phyloP scores from a whole-genome alignment of 2,113 vertebrate species.

The Paratilapia polleni region DNA sequence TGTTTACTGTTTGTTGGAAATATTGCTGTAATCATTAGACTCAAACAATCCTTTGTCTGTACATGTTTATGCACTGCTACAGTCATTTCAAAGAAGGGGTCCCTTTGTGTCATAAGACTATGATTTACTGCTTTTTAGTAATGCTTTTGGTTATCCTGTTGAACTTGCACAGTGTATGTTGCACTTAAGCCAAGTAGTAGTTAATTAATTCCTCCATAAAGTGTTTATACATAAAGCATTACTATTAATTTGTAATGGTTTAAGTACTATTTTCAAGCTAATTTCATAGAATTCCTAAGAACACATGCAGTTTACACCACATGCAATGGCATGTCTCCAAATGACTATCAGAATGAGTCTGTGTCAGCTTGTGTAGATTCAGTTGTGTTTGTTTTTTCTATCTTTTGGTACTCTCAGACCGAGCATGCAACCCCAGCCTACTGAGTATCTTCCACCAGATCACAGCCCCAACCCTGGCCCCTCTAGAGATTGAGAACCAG shows the following conservation, averaged over 20 bases:
- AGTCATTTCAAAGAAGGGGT: neutral
- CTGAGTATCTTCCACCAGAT: constrained; percentile 86
- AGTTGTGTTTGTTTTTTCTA: neutral
- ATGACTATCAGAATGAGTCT: neutral
- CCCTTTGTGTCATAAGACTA: neutral
- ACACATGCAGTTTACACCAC: neutral
- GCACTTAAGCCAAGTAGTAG: neutral
- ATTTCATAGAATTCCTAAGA: neutral
- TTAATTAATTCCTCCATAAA: neutral
- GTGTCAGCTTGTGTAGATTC: neutral
- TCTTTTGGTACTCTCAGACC: constrained; percentile 73
- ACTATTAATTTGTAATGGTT: neutral
- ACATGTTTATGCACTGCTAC: neutral
- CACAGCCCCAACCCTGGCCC: constrained; percentile 71
- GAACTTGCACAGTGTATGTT: neutral
- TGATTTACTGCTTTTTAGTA: neutral
- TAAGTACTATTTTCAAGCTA: neutral
- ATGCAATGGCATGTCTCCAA: neutral
- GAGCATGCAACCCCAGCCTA: constrained; percentile 88
- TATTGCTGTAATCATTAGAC: neutral
- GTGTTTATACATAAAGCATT: neutral
- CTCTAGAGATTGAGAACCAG: constrained; percentile 77
- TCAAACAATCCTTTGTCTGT: neutral
- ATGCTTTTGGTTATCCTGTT: neutral
- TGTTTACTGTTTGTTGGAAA: neutral